Evolutionary conservation across 2,888 invertebrate species (phyloP), one percentile per base, ranked within the genome.

Genomic region (Taenaris catops): DNA sequence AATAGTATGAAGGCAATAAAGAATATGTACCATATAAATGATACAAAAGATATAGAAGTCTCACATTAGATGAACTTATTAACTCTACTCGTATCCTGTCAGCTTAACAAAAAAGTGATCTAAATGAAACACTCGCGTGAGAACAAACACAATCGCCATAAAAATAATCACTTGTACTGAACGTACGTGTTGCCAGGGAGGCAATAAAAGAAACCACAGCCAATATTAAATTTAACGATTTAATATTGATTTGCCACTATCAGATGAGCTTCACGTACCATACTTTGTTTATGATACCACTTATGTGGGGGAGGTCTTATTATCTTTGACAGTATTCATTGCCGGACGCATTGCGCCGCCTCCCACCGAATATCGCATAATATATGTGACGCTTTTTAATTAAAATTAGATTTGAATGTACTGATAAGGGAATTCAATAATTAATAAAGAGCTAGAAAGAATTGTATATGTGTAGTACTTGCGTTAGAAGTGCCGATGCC

Each of bases 161-260:
- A 74, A 69, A 66, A 68, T 69, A 74, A 75, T 73, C 73, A 75
- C 64, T 67, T 62, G 69, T 67, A 64, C 69, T 59, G 61, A 71
- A 68, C 20, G 43, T 67, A 68, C 64, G 72, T 64, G 74, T 75
- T 72, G 74, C 68, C 69, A 70, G 70, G 75, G 64, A 74, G 65
- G 79, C 73, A 83, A 83, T 81, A 81, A 78, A 78, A 79, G 71
- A 80, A 80, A 80, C 69, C 64, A 72, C 66, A 55, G 71, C 71
- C 72, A 83, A 81, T 86, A 84, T 83, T 80, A 86, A 80, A 81
- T 75, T 80, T 80, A 81, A 83, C 81, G 80, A 81, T 80, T 69
- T 80, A 81, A 83, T 84, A 80, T 66, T 70, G 74, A 70, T 72
- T 66, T 63, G 52, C 81, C 73, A 75, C 41, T 44, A 40, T 58